Percentiles rank a stretch among this genome's conserved stretches.
phyloP scores from a whole-genome alignment of 2,797 vertebrate species.

The Sebastes oblongus region DNA sequence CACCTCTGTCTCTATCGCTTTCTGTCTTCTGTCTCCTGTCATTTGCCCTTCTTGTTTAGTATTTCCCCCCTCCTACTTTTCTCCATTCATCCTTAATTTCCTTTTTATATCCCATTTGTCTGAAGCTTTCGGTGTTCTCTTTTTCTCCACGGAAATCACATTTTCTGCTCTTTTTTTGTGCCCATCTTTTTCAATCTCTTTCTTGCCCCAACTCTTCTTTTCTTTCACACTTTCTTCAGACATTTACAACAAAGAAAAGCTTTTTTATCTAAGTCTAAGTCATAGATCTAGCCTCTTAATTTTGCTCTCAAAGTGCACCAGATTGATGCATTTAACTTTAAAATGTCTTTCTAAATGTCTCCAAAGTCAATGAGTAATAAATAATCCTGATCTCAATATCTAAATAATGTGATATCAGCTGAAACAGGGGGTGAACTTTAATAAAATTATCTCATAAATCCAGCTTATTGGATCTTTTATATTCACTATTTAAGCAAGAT shows the following conservation, averaged over 20 bases:
- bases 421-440: background rate
- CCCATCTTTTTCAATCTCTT: background rate
- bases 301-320: too few relatives aligned
- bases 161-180: background rate
- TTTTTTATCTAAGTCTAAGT: background rate
- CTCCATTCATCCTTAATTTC: background rate
- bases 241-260: background rate
- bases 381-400: background rate
- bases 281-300: too few relatives aligned
- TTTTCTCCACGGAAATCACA: background rate
- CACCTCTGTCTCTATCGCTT: constrained; percentile 25
- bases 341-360: too few relatives aligned
- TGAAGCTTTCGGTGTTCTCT: background rate
- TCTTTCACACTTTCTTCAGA: background rate
- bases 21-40: constrained; percentile 29
- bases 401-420: background rate
- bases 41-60: constrained; percentile 5
- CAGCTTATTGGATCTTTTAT: background rate
- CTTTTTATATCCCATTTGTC: background rate
- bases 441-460: background rate
- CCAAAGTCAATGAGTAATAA: too few relatives aligned
- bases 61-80: background rate
- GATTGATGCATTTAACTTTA: too few relatives aligned
- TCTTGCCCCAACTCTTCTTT: background rate
- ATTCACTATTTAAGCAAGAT: background rate